Evolutionary conservation across 2,888 invertebrate species (phyloP), one percentile per base, ranked within the genome.

Genomic region (Odontocolon sp.): DNA sequence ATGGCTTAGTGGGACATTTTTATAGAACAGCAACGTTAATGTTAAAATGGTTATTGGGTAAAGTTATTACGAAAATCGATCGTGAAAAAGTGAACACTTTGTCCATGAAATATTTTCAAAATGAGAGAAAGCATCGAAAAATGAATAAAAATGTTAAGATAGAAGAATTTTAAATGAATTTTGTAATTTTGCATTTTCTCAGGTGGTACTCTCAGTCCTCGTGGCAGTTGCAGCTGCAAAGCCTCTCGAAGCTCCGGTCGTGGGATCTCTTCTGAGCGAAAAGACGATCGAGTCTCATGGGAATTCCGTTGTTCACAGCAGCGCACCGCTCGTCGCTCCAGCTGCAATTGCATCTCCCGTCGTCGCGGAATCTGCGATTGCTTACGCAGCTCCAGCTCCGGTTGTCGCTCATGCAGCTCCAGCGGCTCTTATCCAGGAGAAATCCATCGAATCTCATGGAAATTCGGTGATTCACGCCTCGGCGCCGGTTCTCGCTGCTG

Each of bases 401-500:
- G 69, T 90, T 11, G 89, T 78, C 16, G 71, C 76, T 38, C 79
- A 33, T 8, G 83, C 89, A 36, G 83, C 89, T 1, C 89, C 90
- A 73, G 72, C 77, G 16, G 14, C 64, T 21, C 11, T 73, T 1
- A 4, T 69, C 31, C 61, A 61, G 3, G 71, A 86, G 59, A 84
- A 84, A 71, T 86, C 85, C 11, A 78, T 88, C 74, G 87, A 87
- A 61, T 83, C 86, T 2, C 88, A 88, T 68, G 85, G 87, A 38
- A 87, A 85, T 74, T 80, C 90, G n/a, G 90, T 92, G 3, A 88
- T 91, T 76, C 90, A 91, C 26, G 88, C 91, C 0, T 89, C 91
- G 45, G 83, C 91, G 3, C 89, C 77, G 80, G 88, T 92, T 69
- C 92, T 91, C 78, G 91, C 92, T 72, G 91, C 92, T n/a, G 91